phyloP scores from a whole-genome alignment of 2,797 vertebrate species.

The Muscicapa striata region DNA sequence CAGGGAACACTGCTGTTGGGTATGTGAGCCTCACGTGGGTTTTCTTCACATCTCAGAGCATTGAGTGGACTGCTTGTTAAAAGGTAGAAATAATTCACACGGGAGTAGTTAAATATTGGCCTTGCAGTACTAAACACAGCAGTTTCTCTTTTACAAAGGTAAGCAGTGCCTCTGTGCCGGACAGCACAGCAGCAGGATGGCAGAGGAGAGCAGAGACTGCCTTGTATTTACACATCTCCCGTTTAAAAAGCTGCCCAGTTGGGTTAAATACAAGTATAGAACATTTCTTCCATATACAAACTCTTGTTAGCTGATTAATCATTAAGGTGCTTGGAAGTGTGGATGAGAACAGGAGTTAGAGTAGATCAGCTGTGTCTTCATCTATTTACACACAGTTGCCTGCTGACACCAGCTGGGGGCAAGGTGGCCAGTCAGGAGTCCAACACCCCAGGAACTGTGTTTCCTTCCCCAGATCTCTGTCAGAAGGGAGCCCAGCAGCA shows the following conservation, averaged over 20 bases:
- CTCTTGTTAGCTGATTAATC: conserved; percentile 22
- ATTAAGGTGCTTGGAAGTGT: conserved; percentile 70
- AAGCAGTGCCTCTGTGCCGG: not conserved
- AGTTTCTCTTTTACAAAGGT: conserved; percentile 9
- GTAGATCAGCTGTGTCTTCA: not conserved
- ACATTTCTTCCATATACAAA: conserved; percentile 42
- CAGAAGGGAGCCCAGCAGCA: not conserved
- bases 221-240: conserved; percentile 63
- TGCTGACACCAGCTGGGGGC: not conserved
- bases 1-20: not conserved
- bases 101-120: not conserved
- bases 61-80: not conserved
- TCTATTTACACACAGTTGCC: conserved; percentile 23
- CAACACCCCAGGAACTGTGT: not conserved
- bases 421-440: rapidly evolving
- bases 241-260: not conserved
- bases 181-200: conserved; percentile 1
- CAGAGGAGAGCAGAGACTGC: not conserved
- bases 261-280: conserved; percentile 60
- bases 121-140: not conserved
- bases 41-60: not conserved
- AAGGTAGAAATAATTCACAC: not conserved
- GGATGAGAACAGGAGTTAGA: conserved; percentile 20
- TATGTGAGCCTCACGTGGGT: rapidly evolving
- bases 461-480: not conserved